Conservation (phyloP, 1,140 invertebrate species). For the Oreohelix idahoensis region DNA sequence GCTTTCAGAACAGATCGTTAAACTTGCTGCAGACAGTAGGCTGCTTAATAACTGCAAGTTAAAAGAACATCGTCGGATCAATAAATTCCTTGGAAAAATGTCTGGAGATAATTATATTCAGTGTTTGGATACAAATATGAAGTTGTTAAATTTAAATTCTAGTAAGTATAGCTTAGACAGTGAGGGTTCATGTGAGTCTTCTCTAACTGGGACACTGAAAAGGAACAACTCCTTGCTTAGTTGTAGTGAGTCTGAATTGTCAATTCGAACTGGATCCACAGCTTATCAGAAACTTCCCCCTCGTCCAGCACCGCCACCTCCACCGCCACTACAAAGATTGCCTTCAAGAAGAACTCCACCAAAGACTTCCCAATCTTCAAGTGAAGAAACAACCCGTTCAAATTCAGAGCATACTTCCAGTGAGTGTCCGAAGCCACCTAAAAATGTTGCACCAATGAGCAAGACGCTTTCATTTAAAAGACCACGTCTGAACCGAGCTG, state of each 20-base stretch:
- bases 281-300: neutral
- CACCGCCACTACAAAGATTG: neutral
- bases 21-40: too few species aligned
- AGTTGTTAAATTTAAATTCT: neutral
- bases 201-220: neutral
- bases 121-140: neutral
- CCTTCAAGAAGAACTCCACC: neutral
- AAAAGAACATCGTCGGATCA: too few species aligned
- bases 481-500: neutral
- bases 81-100: neutral
- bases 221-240: neutral
- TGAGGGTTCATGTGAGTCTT: neutral
- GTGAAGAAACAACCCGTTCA: neutral
- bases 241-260: neutral
- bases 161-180: neutral
- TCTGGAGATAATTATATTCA: neutral
- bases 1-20: too few species aligned
- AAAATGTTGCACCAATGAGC: neutral
- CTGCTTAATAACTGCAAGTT: too few species aligned
- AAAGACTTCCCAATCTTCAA: neutral
- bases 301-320: neutral
- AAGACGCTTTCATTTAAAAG: neutral
- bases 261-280: neutral
- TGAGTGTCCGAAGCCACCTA: neutral
- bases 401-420: neutral